phyloP scores from a whole-genome alignment of 2,888 invertebrate species.

The Poecilus cupreus region DNA sequence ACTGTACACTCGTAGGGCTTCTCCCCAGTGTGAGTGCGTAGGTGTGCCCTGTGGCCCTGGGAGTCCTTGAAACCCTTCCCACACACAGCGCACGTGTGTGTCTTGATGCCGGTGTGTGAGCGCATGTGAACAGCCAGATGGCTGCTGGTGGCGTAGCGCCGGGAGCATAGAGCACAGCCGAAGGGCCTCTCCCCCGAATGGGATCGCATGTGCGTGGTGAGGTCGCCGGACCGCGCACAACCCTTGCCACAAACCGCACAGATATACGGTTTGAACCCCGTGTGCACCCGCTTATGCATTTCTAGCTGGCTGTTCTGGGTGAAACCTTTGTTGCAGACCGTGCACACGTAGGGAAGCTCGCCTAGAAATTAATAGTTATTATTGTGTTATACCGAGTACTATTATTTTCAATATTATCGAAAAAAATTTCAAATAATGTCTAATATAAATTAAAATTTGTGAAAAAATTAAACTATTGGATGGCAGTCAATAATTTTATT shows the following conservation, averaged over 20 bases:
- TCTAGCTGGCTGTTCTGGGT: constrained; percentile 68
- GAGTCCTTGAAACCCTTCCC: constrained; percentile 67
- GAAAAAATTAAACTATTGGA: too few species aligned
- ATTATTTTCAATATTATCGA: too few species aligned
- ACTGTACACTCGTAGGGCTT: constrained; percentile 67
- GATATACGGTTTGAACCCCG: constrained; percentile 68
- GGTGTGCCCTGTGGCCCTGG: constrained; percentile 67
- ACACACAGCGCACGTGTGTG: constrained; percentile 66
- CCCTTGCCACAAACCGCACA: constrained; percentile 68
- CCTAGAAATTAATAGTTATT: constrained; percentile 60
- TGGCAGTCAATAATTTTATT: too few species aligned
- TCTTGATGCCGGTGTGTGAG: constrained; percentile 67
- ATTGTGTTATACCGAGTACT: too few species aligned
- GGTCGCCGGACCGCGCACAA: constrained; percentile 68
- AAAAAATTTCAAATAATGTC: too few species aligned
- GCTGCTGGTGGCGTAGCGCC: constrained; percentile 67
- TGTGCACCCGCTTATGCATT: constrained; percentile 67
- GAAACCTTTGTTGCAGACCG: constrained; percentile 67
- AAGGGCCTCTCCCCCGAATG: constrained; percentile 69
- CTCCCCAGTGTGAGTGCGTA: constrained; percentile 68
- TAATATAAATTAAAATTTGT: too few species aligned
- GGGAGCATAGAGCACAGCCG: constrained; percentile 65
- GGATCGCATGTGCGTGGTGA: constrained; percentile 67
- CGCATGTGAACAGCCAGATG: constrained; percentile 68
- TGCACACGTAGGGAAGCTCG: constrained; percentile 67